Evolutionary conservation across 2,113 vertebrate genomes (phyloP), one percentile per base, ranked within the genome.

Genomic region (Miniopterus natalensis): DNA sequence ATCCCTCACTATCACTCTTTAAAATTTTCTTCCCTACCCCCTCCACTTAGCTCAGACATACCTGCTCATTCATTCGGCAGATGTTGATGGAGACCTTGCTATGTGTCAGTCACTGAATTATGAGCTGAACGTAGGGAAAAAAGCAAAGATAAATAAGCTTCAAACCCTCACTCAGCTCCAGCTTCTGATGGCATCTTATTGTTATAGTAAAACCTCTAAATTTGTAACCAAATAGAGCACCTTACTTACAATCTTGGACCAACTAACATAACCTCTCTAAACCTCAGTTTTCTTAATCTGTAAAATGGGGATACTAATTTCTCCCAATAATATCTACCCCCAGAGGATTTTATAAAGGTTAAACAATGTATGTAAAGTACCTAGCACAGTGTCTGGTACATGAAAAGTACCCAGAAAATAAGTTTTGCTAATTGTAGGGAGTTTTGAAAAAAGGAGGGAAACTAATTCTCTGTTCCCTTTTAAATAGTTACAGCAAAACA

Each of bases 251-350:
- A 47, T 88, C 29, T 88, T 75, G n/a, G 9, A 74, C 29, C 20
- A 81, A 55, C 42, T 92, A 66, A 80, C 8, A 66, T 59, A 95
- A 78, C n/a, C 11, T 81, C 47, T 77, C 10, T 83, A 74, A 88
- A 55, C 21, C 49, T 79, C 29, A 71, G 15, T 86, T 95, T 92
- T 93, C 25, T 95, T 90, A 31, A 70, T 55, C 63, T 92, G 20
- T 93, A 97, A 95, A 95, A 84, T 80, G 51, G 3, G n/a, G 11
- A 42, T 91, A 29, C 63, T 94, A 91, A 78, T 88, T 78, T 10
- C 18, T 65, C 20, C 10, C 27, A 83, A 73, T 59, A 88, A n/a
- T 55, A 86, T 31, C 61, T 84, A 77, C 65, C 40, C 59, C 25
- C 55, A 70, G 90, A 90, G 5, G 6, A 45, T 85, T 94, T 81